These are phyloP conservation scores for Cossypha niveicapilla DNA, from an alignment of 2,797 vertebrate species.

Conservation along the genomic window DNA sequence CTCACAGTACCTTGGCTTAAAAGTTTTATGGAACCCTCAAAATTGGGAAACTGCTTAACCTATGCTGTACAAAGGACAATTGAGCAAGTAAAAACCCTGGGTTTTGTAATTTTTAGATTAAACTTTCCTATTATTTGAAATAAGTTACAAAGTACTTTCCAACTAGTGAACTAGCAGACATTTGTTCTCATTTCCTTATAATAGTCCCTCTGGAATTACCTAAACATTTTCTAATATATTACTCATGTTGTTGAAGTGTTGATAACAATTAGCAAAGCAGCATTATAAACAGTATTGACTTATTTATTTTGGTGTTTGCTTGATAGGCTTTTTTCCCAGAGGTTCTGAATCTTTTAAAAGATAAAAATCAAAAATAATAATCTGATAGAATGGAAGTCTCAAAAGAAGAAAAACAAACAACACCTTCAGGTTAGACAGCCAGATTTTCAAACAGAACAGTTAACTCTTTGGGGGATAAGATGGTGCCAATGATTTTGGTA, in stretches of 20 bases:
- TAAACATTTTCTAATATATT: not conserved
- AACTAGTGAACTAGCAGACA: not conserved
- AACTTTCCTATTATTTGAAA: not conserved
- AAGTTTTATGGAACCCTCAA: not conserved
- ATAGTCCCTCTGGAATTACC: not conserved
- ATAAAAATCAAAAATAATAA: not conserved
- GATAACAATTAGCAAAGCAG: not conserved
- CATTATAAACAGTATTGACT: not conserved
- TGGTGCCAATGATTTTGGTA: not conserved
- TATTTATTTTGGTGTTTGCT: not conserved
- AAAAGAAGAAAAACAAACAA: not conserved
- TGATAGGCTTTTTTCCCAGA: not conserved
- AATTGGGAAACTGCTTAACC: not conserved
- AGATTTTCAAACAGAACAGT: not conserved
- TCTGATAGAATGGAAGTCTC: not conserved
- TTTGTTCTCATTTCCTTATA: not conserved
- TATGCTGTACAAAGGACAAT: not conserved
- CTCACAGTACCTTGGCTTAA: not conserved
- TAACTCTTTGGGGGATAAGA: not conserved
- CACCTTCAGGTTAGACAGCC: not conserved
- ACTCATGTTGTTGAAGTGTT: not conserved
- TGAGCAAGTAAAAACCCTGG: not conserved
- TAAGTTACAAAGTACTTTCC: not conserved
- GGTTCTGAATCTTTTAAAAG: not conserved
- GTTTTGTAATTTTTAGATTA: not conserved